A percentile compares a stretch with the other conserved stretches of the same genome.
These are phyloP conservation scores for Eucidaris tribuloides DNA, from an alignment of 35 echinoderm and acorn worm species.

Conservation along the genomic window DNA sequence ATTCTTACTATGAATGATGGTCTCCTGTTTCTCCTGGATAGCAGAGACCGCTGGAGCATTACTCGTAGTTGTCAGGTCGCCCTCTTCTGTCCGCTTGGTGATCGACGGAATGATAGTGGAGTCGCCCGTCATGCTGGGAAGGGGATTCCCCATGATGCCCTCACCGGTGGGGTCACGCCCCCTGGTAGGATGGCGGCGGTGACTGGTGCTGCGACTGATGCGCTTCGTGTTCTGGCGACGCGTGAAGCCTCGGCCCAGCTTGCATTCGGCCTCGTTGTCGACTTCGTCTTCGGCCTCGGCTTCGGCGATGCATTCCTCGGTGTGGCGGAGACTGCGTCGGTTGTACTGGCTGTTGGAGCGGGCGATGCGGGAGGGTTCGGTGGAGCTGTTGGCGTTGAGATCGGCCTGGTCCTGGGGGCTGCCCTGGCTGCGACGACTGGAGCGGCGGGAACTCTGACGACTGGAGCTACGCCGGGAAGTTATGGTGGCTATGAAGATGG, in stretches of 20 bases:
- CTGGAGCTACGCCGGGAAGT: constrained; percentile 64
- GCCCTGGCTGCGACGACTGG: constrained; percentile 40
- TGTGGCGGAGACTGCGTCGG: constrained; percentile 26
- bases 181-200: constrained; percentile 35
- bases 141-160: not conserved
- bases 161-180: not conserved
- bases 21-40: constrained; percentile 23
- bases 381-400: constrained; percentile 33
- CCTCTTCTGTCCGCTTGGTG: not conserved
- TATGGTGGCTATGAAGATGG: constrained; percentile 81
- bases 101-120: not conserved
- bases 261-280: constrained; percentile 3
- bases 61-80: not conserved
- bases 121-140: constrained; percentile 29
- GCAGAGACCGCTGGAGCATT: too few relatives aligned
- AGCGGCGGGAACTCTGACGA: constrained; percentile 43
- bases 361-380: constrained; percentile 36
- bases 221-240: constrained; percentile 82
- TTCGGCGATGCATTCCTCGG: constrained; percentile 57
- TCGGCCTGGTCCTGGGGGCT: constrained; percentile 40
- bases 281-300: constrained; percentile 47
- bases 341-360: constrained; percentile 47
- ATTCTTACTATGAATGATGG: constrained; percentile 44
- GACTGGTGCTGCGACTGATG: constrained; percentile 81
- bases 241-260: constrained; percentile 45